These are phyloP conservation scores for Pelmatolapia mariae DNA, from an alignment of 2,113 vertebrate genomes.

Conservation along the genomic window DNA sequence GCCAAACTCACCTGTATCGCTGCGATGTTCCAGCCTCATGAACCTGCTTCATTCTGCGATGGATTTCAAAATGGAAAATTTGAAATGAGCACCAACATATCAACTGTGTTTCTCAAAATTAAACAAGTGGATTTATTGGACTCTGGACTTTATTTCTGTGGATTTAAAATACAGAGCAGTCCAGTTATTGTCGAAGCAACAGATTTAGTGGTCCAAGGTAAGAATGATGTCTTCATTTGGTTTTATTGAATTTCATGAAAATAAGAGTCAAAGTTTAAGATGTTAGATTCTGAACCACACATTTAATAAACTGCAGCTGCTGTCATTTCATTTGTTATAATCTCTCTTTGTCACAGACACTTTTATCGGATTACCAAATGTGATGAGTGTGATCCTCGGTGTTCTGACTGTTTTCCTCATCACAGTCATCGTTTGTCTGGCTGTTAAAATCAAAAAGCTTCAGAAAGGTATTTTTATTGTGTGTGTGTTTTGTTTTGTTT, in stretches of 20 bases:
- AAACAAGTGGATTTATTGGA: background rate
- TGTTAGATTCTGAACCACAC: background rate
- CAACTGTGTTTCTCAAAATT: fast-evolving
- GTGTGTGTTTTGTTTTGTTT: too few species aligned
- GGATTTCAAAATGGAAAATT: background rate
- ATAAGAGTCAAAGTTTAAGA: background rate
- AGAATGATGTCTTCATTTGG: background rate
- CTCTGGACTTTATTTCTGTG: background rate
- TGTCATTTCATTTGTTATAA: background rate
- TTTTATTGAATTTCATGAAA: background rate
- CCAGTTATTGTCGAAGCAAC: fast-evolving
- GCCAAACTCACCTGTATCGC: fast-evolving
- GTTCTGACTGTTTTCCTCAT: background rate
- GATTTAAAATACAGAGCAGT: fast-evolving
- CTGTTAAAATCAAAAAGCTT: background rate
- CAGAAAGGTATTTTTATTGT: background rate
- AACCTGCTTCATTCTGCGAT: background rate
- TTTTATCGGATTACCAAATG: background rate
- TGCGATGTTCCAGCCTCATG: fast-evolving
- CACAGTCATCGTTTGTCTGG: background rate
- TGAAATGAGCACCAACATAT: fast-evolving
- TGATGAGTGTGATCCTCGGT: background rate
- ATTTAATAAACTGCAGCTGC: background rate
- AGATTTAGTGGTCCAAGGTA: background rate
- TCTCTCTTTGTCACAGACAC: background rate